phyloP scores from a whole-genome alignment of 2,797 vertebrate genomes.

The Dipus sagitta region DNA sequence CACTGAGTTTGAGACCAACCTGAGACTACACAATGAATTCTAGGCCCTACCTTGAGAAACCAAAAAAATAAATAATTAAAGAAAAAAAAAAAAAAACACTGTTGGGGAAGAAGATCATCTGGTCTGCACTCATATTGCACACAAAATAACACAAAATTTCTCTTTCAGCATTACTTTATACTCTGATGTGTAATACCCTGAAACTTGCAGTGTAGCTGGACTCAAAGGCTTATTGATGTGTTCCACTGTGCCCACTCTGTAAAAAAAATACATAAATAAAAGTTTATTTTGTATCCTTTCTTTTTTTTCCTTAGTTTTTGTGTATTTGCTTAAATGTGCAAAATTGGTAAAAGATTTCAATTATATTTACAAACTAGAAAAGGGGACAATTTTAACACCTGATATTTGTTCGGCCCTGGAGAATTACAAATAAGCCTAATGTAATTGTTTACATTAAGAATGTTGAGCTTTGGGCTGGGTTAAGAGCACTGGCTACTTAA shows the following conservation, averaged over 20 bases:
- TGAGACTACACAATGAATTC: too few relatives aligned
- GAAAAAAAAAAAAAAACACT: not conserved
- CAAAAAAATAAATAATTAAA: too few relatives aligned
- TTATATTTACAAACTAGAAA: not conserved
- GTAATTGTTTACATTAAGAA: conserved; percentile 1
- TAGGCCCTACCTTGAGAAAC: too few relatives aligned
- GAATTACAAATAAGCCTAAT: too few relatives aligned
- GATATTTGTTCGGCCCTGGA: not conserved
- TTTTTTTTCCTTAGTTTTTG: not conserved
- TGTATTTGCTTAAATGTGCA: not conserved
- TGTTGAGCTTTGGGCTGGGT: not conserved
- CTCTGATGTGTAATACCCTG: not conserved
- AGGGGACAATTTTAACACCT: not conserved
- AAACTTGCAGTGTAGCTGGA: too few relatives aligned
- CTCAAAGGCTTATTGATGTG: too few relatives aligned
- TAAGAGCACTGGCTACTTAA: too few relatives aligned
- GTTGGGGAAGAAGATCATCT: rapidly evolving
- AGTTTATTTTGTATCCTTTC: not conserved
- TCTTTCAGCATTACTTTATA: not conserved
- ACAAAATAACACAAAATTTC: not conserved
- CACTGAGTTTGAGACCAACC: too few relatives aligned
- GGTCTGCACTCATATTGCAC: rapidly evolving
- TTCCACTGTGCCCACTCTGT: not conserved
- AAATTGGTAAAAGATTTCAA: not conserved
- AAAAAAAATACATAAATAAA: too few relatives aligned